Evolutionary conservation across 2,888 invertebrate species (phyloP).

Genomic region (Epistrophe grossulariae): DNA sequence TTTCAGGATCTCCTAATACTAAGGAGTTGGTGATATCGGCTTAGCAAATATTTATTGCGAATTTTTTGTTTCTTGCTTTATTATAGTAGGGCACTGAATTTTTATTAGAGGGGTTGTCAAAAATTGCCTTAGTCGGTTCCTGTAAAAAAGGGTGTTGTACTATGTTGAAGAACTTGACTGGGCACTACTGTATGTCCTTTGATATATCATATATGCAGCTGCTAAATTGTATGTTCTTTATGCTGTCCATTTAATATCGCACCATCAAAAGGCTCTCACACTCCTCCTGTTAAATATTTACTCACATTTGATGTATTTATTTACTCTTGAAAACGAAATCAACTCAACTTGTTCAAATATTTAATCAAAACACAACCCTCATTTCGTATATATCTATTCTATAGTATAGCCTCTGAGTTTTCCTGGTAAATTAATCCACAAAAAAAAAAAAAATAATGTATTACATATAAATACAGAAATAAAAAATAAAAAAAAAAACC

Average conservation of each 20-base stretch:
- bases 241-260: slow-evolving; percentile 1
- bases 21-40: no score
- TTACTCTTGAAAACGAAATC: slow-evolving; percentile 24
- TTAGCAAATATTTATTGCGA: no score
- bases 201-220: no score
- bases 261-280: slow-evolving; percentile 26
- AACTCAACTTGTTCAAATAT: slow-evolving; percentile 35
- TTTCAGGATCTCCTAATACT: no score
- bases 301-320: slow-evolving; percentile 23
- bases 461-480: not conserved
- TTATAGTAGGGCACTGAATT: no score
- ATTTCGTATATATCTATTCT: not conserved
- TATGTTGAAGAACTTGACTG: no score
- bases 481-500: slow-evolving; percentile 8
- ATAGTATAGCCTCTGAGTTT: not conserved
- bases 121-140: no score
- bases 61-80: no score
- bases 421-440: slow-evolving; percentile 33
- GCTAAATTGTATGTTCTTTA: not conserved
- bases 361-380: slow-evolving; percentile 32
- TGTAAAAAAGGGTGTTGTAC: no score
- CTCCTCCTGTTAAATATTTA: slow-evolving; percentile 26
- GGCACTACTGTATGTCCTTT: no score
- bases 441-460: not conserved
- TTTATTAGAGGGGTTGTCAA: no score